Percentiles rank a stretch among this genome's conserved stretches.
phyloP scores from a whole-genome alignment of 2,113 vertebrate genomes.

The Sander lucioperca region DNA sequence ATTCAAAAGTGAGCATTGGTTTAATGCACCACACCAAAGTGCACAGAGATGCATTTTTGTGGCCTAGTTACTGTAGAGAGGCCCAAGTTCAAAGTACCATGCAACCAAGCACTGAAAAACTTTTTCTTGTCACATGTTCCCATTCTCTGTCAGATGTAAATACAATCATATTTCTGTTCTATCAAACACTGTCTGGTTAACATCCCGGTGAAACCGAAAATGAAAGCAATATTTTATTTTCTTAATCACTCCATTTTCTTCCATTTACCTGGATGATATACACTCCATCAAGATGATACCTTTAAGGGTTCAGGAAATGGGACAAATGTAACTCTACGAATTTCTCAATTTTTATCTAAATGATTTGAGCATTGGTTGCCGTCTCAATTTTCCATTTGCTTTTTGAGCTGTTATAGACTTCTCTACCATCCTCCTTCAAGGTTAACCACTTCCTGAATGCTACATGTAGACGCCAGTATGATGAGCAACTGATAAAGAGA shows the following conservation, averaged over 20 bases:
- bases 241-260: not conserved
- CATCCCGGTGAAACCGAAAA: slow-evolving; percentile 2
- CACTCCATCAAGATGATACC: not conserved
- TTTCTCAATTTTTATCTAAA: slow-evolving; percentile 14
- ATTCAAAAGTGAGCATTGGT: slow-evolving; percentile 31
- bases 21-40: slow-evolving; percentile 32
- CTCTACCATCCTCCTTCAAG: slow-evolving; percentile 44
- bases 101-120: not conserved
- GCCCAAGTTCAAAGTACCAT: not conserved
- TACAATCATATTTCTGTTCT: not conserved
- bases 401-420: slow-evolving; percentile 31
- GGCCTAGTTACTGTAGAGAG: slow-evolving; percentile 8
- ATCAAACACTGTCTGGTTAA: not conserved
- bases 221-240: slow-evolving; percentile 13
- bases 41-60: slow-evolving; percentile 25
- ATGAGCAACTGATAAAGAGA: slow-evolving; percentile 25
- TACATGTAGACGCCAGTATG: slow-evolving; percentile 14
- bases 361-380: slow-evolving; percentile 8
- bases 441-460: slow-evolving; percentile 73
- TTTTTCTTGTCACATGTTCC: not conserved
- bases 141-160: not conserved
- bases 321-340: slow-evolving; percentile 13
- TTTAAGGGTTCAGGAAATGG: slow-evolving; percentile 3
- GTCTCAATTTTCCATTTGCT: slow-evolving; percentile 52
- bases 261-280: slow-evolving; percentile 1